Conservation (phyloP, 2,888 invertebrate species). For the Andrena hattorfiana region DNA sequence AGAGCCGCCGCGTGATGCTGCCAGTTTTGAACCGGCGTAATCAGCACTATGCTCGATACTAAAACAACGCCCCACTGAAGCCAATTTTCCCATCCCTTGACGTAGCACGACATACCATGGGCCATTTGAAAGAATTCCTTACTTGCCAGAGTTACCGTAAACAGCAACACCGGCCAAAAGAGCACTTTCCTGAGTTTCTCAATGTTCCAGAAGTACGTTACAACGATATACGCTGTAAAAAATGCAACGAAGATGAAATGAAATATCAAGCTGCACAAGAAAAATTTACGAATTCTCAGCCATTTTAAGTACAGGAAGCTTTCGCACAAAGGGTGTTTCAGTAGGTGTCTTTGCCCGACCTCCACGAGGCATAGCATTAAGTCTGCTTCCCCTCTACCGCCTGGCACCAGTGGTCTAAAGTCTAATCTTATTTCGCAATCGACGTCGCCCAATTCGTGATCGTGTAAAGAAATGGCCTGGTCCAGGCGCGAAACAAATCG, state of each 20-base stretch:
- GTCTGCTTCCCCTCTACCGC: constrained; percentile 85
- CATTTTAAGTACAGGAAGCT: constrained; percentile 94
- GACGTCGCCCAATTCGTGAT: constrained; percentile 94
- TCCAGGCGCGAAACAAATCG: constrained; percentile 90
- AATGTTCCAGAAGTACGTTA: constrained; percentile 86
- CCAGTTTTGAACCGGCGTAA: constrained; percentile 86
- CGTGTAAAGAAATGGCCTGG: constrained; percentile 91
- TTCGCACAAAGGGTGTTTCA: constrained; percentile 94
- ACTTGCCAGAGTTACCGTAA: constrained; percentile 88
- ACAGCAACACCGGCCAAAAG: constrained; percentile 85
- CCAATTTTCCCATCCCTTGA: constrained; percentile 94
- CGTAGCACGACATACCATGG: constrained; percentile 90
- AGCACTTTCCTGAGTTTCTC: constrained; percentile 85
- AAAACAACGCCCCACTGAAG: constrained; percentile 92
- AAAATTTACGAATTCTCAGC: constrained; percentile 93
- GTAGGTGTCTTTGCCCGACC: constrained; percentile 91
- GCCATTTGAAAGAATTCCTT: constrained; percentile 93
- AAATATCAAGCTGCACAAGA: constrained; percentile 91
- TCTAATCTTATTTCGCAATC: constrained; percentile 93
- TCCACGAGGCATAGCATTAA: constrained; percentile 88
- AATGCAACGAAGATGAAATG: constrained; percentile 91
- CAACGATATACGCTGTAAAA: constrained; percentile 90
- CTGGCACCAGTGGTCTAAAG: constrained; percentile 85
- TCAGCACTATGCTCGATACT: constrained; percentile 73
- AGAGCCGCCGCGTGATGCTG: constrained; percentile 93